Evolutionary conservation across 1,140 invertebrate species (phyloP), one percentile per base, ranked within the genome.

Genomic region (Temnothorax curvispinosus): DNA sequence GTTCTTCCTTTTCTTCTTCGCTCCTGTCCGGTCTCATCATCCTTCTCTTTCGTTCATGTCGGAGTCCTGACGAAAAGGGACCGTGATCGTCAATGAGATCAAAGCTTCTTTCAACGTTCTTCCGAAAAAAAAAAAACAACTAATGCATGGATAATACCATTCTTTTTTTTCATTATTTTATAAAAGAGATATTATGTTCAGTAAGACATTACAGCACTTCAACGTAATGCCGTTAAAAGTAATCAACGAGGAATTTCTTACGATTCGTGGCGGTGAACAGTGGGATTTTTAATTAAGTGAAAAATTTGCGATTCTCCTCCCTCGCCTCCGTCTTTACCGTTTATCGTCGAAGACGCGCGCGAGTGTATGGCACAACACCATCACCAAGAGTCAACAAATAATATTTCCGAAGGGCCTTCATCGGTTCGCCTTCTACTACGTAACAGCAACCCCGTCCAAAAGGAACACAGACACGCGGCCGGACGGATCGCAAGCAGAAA

Each of bases 401-500:
- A 86, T 78, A 86, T 35, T 52, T 38, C 9, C 8, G 52, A n/a
- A 67, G 75, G 21, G 38, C 32, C 60, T 72, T 52, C 35, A 27
- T 80, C 52, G 41, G 58, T 35, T 58, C 50, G 54, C 32, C 35
- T 47, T 41, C 32, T 74, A 52, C 60, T 54, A 77, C 56, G 56
- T 62, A 71, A 41, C 54, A 65, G 65, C 80, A 72, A 82, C 80
- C 78, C 78, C 78, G 50, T 82, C 69, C 47, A 82, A 82, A 82
- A 82, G 80, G 32, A 82, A 74, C 21, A 74, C 54, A 27, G 62
- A 27, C 27, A 27, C 78, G n/a, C 82, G 32, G 21, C 56, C 72
- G 82, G 65, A 62, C 35, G 71, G 54, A 67, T 84, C 86, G 32
- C 56, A 75, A 50, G 78, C 54, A 78, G 87, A 87, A 85, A 87